Base-by-base conservation (phyloP, 2,888 invertebrate genomes). In the Apodemia zela region DNA sequence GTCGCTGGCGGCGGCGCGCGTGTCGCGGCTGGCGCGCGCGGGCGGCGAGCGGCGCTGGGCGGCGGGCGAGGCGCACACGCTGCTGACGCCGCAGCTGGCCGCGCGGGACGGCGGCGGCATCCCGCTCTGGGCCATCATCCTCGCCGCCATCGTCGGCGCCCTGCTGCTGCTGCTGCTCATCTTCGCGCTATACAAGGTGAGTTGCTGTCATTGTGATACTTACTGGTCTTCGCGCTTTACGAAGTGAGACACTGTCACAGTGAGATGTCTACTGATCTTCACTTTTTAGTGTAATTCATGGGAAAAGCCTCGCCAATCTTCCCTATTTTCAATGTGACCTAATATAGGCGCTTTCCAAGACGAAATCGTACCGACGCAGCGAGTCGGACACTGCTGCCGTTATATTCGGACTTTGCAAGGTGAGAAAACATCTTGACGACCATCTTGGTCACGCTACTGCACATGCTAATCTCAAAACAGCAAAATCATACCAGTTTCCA, bases 41-140 rank as follows among this genome's bases (percentile, higher is more conserved):
- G 96, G 96, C 93, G 93, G 87, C 89, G 18, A 93, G 93, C 67
- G 87, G 93, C 45, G 84, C 93, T 35, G 92, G 95, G 74, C 93
- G 93, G 71, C 93, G 59, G 93, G 93, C 65, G 96, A 97, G 85
- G 94, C 96, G n/a, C 93, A 93, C 68, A 96, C 96, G 13, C 93
- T 93, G 70, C 92, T 97, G 29, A 93, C 94, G 57, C 95, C 95
- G 0, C 94, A 94, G 73, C 93, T 94, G 3, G 93, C 93, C 60
- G 92, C 94, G 58, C 90, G 93, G 61, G 93, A 93, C n/a, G 93
- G 94, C 69, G 95, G 94, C 66, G 79, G 94, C 62, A 94, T 97
- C 38, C 97, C 97, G 0, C 92, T 97, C 62, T 98, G 98, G 98
- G 95, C 97, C 57, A 95, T 97, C 61, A 94, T 98, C 3, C 86